Evolutionary conservation across 2,113 vertebrate species (phyloP), one percentile per base, ranked within the genome.

Genomic region (Anarrhichthys ocellatus): DNA sequence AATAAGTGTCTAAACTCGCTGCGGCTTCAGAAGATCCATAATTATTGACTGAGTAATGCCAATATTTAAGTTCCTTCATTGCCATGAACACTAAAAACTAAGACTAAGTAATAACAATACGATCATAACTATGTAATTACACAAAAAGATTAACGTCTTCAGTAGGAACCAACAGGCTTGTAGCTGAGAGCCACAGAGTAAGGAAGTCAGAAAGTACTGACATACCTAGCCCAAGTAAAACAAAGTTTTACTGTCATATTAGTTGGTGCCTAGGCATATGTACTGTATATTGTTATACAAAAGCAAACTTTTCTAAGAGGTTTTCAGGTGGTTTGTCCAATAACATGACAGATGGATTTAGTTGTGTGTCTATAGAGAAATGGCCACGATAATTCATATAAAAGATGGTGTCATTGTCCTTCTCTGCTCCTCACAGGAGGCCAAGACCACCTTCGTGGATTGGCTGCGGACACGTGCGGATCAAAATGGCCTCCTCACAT

Each of bases 391-490:
- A 32, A 11, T 54, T 58, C 1, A 15, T 73, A 22, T 67, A 20
- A 69, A 29, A 63, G 0, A 68, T 7, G 0, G 14, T 70, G 1
- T 52, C n/a, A 9, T 54, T 70, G 62, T 70, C 46, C 5, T 18
- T 62, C 15, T 81, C 5, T 77, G 11, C 3, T 84, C 20, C 48
- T 81, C 65, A 76, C 82, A 95, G 94, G 85, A 91, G 62, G 46
- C 54, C 70, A 90, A 66, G 50, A 13, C 54, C 24, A 46, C 9
- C 34, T 94, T 97, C 81, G 83, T 96, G 87, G 93, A 91, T 7
- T 97, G 95, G 95, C 86, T 98, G 0, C 52, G 79, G 79, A 91
- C 81, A 0, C 92, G 66, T 0, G 83, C 91, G 64, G 94, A 94
- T 64, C 29, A 83, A 2, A 93, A 93, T 40, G 95, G 95, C 5